Conservation (phyloP, 2,888 invertebrate genomes). For the Lomographa bimaculata region DNA sequence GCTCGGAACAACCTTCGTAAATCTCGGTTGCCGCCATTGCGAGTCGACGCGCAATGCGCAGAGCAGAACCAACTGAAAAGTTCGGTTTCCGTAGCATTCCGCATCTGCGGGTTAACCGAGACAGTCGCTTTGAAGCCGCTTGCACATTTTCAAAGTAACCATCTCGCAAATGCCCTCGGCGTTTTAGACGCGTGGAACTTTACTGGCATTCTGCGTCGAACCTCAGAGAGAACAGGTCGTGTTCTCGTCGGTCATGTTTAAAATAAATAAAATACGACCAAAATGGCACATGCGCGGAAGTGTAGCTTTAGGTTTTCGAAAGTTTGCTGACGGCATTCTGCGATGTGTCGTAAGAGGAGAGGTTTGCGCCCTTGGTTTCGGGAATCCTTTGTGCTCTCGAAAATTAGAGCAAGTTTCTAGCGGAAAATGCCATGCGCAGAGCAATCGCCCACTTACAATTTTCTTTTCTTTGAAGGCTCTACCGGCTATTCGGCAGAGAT, state of each 20-base stretch:
- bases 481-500: slow-evolving; percentile 5
- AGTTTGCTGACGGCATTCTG: slow-evolving; percentile 13
- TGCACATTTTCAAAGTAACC: too few relatives aligned
- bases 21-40: slow-evolving; percentile 10
- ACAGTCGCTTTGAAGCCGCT: slow-evolving; percentile 2
- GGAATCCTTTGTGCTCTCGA: slow-evolving; percentile 15
- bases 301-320: slow-evolving; percentile 1
- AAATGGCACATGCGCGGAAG: slow-evolving; percentile 13
- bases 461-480: slow-evolving; percentile 1
- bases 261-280: slow-evolving; percentile 6
- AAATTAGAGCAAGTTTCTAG: slow-evolving; percentile 10
- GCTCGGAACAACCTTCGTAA: slow-evolving; percentile 7
- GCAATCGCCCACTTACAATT: slow-evolving; percentile 2
- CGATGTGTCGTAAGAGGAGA: slow-evolving; percentile 1
- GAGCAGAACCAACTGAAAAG: slow-evolving; percentile 1
- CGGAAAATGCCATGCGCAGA: slow-evolving; percentile 22
- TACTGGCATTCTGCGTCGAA: slow-evolving; percentile 6
- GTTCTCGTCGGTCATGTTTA: not conserved
- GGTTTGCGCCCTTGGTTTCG: not conserved
- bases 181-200: too few relatives aligned
- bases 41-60: slow-evolving; percentile 13
- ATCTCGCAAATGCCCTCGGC: too few relatives aligned
- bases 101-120: slow-evolving; percentile 8
- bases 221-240: not conserved
- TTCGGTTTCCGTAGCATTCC: slow-evolving; percentile 13